A percentile compares a stretch with the other conserved stretches of the same genome.
Evolutionary conservation across 2,797 vertebrate genomes (phyloP).

Genomic region (Acipenser ruthenus): DNA sequence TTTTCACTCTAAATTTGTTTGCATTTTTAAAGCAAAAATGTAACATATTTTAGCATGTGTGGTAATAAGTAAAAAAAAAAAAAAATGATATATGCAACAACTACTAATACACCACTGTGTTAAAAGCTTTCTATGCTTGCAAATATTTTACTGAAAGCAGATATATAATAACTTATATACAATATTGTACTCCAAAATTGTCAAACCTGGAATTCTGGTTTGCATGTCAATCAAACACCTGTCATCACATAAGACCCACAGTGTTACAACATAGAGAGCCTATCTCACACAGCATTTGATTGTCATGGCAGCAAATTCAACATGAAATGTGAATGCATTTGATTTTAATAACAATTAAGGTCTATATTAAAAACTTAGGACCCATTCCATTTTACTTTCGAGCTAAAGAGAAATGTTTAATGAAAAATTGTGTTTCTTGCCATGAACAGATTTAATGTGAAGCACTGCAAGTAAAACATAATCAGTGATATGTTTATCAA

Average conservation of each 20-base stretch:
- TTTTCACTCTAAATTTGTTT: conserved; percentile 8
- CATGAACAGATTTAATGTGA: no score
- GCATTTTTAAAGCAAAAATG: conserved; percentile 18
- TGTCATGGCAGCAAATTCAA: conserved; percentile 49
- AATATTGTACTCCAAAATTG: conserved; percentile 4
- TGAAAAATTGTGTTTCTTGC: no score
- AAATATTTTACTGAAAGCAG: conserved; percentile 2
- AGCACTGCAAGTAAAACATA: no score
- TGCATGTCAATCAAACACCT: conserved; percentile 1
- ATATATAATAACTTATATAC: conserved; percentile 14
- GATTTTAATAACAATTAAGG: background rate
- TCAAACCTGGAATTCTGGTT: conserved; percentile 7
- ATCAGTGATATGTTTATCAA: no score
- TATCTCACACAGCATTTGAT: conserved; percentile 37
- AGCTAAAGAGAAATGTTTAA: no score
- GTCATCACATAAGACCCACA: conserved; percentile 15
- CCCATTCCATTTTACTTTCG: conserved; percentile 1
- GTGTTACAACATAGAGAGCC: conserved; percentile 13
- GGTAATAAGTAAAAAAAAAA: conserved; percentile 22
- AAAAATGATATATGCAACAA: conserved; percentile 15
- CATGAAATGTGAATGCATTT: conserved; percentile 9
- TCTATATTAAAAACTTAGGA: background rate
- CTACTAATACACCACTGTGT: conserved; percentile 2
- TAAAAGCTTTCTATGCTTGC: conserved; percentile 11
- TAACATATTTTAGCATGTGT: no score